These are phyloP conservation scores for Zosterops lateralis DNA, from an alignment of 2,113 vertebrate species.

Conservation along the genomic window DNA sequence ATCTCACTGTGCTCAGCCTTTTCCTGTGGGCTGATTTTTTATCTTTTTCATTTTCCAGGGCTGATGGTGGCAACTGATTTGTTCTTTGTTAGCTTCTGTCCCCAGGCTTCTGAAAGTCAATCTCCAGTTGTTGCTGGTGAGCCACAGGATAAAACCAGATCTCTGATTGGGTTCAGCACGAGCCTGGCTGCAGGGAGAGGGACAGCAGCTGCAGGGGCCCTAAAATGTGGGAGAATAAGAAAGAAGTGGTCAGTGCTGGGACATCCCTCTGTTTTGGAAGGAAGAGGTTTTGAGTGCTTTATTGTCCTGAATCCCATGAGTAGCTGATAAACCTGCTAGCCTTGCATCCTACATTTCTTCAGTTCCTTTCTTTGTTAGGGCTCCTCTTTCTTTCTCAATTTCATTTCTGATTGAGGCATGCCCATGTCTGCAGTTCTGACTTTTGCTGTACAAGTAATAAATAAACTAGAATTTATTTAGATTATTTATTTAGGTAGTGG, in stretches of 20 bases:
- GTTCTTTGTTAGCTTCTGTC: background rate
- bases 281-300: background rate
- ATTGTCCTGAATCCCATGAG: background rate
- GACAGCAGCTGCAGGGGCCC: background rate
- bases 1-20: background rate
- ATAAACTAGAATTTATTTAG: background rate
- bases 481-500: background rate
- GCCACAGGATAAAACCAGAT: background rate
- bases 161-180: rapidly evolving
- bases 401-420: background rate
- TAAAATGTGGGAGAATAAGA: background rate
- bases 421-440: background rate
- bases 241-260: background rate
- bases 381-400: background rate
- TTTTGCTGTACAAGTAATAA: background rate
- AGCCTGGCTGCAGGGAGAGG: background rate
- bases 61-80: background rate
- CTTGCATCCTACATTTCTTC: background rate
- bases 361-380: background rate
- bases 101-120: background rate
- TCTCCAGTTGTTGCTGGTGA: background rate
- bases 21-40: background rate
- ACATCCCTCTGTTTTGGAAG: background rate
- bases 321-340: background rate
- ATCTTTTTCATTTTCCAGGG: background rate